These are phyloP conservation scores for Labeo calbasu DNA, from an alignment of 2,797 vertebrate genomes.

Conservation along the genomic window DNA sequence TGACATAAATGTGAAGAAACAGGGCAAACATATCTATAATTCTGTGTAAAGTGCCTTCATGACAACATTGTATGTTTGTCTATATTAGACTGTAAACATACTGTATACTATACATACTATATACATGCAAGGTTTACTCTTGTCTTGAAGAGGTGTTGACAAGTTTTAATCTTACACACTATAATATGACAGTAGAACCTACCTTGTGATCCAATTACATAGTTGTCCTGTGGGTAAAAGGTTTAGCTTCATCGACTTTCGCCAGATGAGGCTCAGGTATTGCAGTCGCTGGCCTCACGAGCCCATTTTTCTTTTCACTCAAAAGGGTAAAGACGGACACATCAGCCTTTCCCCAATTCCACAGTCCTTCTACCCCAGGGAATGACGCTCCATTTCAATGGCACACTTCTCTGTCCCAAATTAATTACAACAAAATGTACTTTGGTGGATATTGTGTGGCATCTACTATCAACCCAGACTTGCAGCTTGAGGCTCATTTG, in stretches of 20 bases:
- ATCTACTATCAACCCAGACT: constrained; percentile 41
- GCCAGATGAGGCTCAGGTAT: constrained; percentile 45
- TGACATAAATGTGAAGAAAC: constrained; percentile 15
- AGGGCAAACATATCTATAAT: neutral
- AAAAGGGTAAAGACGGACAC: constrained; percentile 24
- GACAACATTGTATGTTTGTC: neutral
- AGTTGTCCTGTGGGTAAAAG: constrained; percentile 41
- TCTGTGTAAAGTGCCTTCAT: neutral
- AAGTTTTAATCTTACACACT: constrained; percentile 27
- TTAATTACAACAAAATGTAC: constrained; percentile 54
- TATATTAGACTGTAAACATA: too few relatives aligned
- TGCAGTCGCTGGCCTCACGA: constrained; percentile 35
- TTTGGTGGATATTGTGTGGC: constrained; percentile 45
- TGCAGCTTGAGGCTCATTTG: constrained; percentile 42
- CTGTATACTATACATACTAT: too few relatives aligned
- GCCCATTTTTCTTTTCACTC: constrained; percentile 43
- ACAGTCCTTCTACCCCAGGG: constrained; percentile 24
- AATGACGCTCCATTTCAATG: constrained; percentile 36
- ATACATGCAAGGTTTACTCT: neutral
- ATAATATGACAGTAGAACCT: constrained; percentile 25
- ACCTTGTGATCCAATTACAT: constrained; percentile 39
- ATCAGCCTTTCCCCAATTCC: constrained; percentile 34
- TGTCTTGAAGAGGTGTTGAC: constrained; percentile 5
- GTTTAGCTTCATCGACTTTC: constrained; percentile 9
- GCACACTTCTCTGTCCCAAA: constrained; percentile 33